Percentiles rank a stretch among this genome's conserved stretches.
Evolutionary conservation across 2,797 vertebrate species (phyloP).

Genomic region (Ibycter americanus): DNA sequence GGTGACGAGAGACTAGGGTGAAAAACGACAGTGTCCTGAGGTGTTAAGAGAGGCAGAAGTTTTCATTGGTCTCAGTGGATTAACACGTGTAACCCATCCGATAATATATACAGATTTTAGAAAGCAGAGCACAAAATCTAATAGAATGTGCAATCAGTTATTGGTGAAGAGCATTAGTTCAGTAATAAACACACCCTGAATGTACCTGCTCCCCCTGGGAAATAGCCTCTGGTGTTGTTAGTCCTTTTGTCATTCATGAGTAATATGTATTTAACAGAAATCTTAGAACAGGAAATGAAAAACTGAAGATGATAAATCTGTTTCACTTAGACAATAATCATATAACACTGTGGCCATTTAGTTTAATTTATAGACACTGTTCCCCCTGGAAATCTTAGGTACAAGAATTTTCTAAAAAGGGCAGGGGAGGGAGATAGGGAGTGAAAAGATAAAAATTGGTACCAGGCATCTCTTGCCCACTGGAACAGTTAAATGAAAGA

Average conservation of each 20-base stretch:
- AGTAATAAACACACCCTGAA: conserved; percentile 40
- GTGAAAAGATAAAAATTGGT: not conserved
- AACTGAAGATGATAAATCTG: conserved; percentile 32
- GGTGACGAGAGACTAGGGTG: not conserved
- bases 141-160: conserved; percentile 8
- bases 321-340: conserved; percentile 42
- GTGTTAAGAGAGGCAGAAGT: not conserved
- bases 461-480: not conserved
- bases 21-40: not conserved
- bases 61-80: not conserved
- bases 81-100: not conserved
- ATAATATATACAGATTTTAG: conserved; percentile 6
- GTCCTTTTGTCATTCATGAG: conserved; percentile 41
- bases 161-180: not conserved
- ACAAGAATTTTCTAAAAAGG: not conserved
- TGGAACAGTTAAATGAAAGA: conserved; percentile 27
- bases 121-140: conserved; percentile 9
- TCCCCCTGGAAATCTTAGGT: conserved; percentile 35
- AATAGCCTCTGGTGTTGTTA: conserved; percentile 6
- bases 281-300: conserved; percentile 58
- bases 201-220: not conserved
- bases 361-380: conserved; percentile 23
- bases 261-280: conserved; percentile 44
- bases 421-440: not conserved
- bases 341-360: conserved; percentile 23